Evolutionary conservation across 2,888 invertebrate species (phyloP).

Genomic region (Venusia cambrica): DNA sequence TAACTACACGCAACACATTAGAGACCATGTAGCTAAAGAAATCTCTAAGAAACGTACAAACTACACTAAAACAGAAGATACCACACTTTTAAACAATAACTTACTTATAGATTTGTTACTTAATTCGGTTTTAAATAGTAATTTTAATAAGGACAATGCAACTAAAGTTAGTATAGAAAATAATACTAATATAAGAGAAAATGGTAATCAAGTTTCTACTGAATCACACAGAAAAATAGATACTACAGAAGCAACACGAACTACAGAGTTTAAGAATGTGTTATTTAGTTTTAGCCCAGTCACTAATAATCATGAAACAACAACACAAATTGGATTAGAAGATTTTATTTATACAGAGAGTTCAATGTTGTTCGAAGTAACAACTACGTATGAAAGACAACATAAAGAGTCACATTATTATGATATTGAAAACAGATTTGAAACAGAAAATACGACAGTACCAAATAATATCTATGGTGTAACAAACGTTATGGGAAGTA

Average conservation of each 20-base stretch:
- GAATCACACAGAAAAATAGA: conserved; percentile 10
- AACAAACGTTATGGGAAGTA: too few relatives aligned
- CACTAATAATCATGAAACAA: not conserved
- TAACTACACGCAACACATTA: conserved; percentile 48
- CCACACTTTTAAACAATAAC: conserved; percentile 30
- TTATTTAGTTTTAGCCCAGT: not conserved
- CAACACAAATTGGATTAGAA: not conserved
- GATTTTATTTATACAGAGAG: conserved; percentile 5
- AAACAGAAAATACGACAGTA: conserved; percentile 1
- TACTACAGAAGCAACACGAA: conserved; percentile 12
- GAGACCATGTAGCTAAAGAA: conserved; percentile 46
- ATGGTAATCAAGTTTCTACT: conserved; percentile 1
- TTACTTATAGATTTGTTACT: conserved; percentile 38
- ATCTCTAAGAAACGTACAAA: conserved; percentile 32
- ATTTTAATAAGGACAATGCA: too few relatives aligned
- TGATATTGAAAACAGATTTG: not conserved
- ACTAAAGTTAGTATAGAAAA: conserved; percentile 8
- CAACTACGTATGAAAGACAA: not conserved
- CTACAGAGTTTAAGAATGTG: not conserved
- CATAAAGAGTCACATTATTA: not conserved
- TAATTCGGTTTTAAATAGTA: conserved; percentile 24
- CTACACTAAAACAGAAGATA: conserved; percentile 16
- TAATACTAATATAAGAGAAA: conserved; percentile 6
- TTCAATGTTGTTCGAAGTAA: conserved; percentile 1
- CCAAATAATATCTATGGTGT: too few relatives aligned